phyloP scores from a whole-genome alignment of 2,113 vertebrate genomes.

The Plestiodon gilberti region DNA sequence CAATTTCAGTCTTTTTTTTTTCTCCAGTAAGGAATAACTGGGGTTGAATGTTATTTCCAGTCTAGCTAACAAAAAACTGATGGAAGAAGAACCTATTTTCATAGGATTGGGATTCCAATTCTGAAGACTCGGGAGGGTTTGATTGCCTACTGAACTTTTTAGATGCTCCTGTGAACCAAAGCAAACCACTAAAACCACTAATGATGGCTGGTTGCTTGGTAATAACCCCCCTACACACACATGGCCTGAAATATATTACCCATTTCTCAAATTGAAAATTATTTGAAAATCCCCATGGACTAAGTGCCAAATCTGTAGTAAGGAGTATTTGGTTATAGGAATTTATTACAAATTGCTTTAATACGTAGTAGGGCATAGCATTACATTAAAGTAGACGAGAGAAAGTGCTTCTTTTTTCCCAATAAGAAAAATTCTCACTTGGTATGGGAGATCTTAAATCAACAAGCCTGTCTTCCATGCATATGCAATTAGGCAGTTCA shows the following conservation, averaged over 20 bases:
- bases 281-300: neutral
- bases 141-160: slow-evolving; percentile 7
- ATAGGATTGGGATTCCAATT: slow-evolving; percentile 20
- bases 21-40: neutral
- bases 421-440: neutral
- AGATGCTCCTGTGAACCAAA: neutral
- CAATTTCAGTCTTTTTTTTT: neutral
- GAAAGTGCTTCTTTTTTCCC: neutral
- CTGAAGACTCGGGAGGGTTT: slow-evolving; percentile 7
- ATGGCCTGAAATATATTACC: slow-evolving; percentile 11
- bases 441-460: neutral
- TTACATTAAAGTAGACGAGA: neutral
- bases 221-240: neutral
- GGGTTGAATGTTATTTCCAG: slow-evolving; percentile 1
- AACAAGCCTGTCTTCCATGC: neutral
- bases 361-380: neutral
- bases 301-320: neutral
- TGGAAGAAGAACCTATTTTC: neutral
- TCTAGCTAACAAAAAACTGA: neutral
- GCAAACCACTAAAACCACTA: neutral
- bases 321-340: neutral
- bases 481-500: neutral
- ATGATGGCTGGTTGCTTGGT: neutral
- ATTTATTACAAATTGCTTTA: neutral
- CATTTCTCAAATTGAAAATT: neutral